phyloP scores from a whole-genome alignment of 2,888 invertebrate species.

The Sphaerophoria taeniata region DNA sequence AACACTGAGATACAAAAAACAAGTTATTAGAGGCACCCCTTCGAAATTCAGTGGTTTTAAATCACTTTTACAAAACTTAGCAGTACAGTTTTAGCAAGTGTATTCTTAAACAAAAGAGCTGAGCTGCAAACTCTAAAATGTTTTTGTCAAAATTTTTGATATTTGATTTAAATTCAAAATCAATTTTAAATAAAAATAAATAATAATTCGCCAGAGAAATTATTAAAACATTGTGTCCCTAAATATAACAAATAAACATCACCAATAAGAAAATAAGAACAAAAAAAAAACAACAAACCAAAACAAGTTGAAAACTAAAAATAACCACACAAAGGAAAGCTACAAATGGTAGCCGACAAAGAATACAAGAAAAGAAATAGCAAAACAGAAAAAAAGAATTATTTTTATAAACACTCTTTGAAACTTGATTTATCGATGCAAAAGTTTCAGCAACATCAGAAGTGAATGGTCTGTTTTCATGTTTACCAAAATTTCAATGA shows the following conservation, averaged over 20 bases:
- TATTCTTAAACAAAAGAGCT: no score
- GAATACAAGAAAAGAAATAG: slow-evolving; percentile 41
- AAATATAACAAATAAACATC: background rate
- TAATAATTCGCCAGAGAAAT: no score
- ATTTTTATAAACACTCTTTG: slow-evolving; percentile 1
- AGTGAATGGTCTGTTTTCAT: background rate
- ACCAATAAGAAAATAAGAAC: background rate
- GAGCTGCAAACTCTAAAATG: no score
- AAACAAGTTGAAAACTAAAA: slow-evolving; percentile 72
- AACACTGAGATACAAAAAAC: no score
- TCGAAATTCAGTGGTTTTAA: no score
- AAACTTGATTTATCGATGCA: slow-evolving; percentile 11
- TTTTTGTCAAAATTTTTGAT: no score
- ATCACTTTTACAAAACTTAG: no score
- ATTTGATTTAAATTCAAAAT: no score
- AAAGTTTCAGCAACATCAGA: background rate
- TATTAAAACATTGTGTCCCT: background rate
- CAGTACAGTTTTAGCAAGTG: no score
- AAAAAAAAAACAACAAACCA: slow-evolving; percentile 53
- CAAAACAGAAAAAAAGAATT: slow-evolving; percentile 41
- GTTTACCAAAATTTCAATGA: background rate
- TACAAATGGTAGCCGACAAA: slow-evolving; percentile 68
- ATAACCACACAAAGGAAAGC: slow-evolving; percentile 72
- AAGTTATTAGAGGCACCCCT: no score
- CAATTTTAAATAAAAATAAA: no score